Percentiles rank a stretch among this genome's conserved stretches.
These are phyloP conservation scores for Diorhabda sublineata DNA, from an alignment of 1,140 invertebrate species.

Conservation along the genomic window DNA sequence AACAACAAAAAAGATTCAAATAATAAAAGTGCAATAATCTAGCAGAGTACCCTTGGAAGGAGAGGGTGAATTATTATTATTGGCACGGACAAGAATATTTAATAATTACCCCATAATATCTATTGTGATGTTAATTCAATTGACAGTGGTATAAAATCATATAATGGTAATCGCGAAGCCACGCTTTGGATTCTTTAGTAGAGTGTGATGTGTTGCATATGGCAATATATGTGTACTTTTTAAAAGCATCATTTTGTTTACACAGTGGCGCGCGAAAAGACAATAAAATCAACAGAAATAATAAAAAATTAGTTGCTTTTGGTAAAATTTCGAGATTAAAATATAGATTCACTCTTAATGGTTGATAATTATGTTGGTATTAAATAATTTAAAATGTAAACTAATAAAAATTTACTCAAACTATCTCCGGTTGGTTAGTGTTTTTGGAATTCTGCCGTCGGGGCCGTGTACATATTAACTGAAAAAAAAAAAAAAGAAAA, in stretches of 20 bases:
- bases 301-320: too few relatives aligned
- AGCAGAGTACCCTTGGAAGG: constrained; percentile 10
- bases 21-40: constrained; percentile 16
- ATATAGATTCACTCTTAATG: too few relatives aligned
- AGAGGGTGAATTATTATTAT: constrained; percentile 20
- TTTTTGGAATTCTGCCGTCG: too few relatives aligned
- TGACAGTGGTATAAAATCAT: constrained; percentile 13
- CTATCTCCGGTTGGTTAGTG: too few relatives aligned
- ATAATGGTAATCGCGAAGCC: constrained; percentile 12
- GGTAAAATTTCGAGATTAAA: too few relatives aligned
- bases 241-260: background rate
- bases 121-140: constrained; percentile 14
- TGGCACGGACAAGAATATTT: constrained; percentile 17
- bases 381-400: too few relatives aligned
- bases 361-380: too few relatives aligned
- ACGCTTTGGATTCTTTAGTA: constrained; percentile 9
- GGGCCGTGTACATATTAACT: too few relatives aligned
- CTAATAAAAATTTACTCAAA: too few relatives aligned
- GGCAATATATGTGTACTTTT: background rate
- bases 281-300: too few relatives aligned
- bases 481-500: too few relatives aligned
- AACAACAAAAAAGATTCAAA: constrained; percentile 12
- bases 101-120: constrained; percentile 18
- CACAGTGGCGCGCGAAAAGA: background rate
- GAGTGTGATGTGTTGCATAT: constrained; percentile 15